Conservation (phyloP, 1,140 invertebrate species). For the Daktulosphaira vitifoliae region DNA sequence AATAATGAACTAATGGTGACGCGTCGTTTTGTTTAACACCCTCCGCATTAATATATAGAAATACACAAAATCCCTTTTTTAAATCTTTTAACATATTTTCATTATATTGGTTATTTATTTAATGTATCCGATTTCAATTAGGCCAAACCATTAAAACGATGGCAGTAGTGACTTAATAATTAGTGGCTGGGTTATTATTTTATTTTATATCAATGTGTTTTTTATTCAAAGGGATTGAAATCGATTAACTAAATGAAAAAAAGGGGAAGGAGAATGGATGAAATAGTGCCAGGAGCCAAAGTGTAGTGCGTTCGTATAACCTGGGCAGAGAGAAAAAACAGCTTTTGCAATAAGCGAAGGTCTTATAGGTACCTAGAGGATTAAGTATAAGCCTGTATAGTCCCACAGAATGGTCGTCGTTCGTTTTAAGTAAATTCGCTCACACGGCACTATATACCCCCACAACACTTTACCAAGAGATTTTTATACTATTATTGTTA, state of each 20-base stretch:
- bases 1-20: slow-evolving; percentile 31
- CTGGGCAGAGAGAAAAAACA: slow-evolving; percentile 6
- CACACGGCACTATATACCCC: background rate
- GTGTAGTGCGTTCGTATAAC: too few relatives aligned
- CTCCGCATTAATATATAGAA: slow-evolving; percentile 5
- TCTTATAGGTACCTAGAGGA: slow-evolving; percentile 20
- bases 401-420: slow-evolving; percentile 31
- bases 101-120: too few relatives aligned
- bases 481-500: slow-evolving; percentile 23
- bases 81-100: too few relatives aligned
- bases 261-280: background rate
- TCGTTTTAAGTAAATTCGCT: slow-evolving; percentile 32
- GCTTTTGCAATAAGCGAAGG: slow-evolving; percentile 28
- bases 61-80: slow-evolving; percentile 15
- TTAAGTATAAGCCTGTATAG: slow-evolving; percentile 19
- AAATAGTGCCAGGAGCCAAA: background rate
- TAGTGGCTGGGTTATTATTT: slow-evolving; percentile 11
- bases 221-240: slow-evolving; percentile 11
- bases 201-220: slow-evolving; percentile 11
- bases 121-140: slow-evolving; percentile 26
- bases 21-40: slow-evolving; percentile 33
- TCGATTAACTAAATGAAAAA: slow-evolving; percentile 33
- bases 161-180: slow-evolving; percentile 23
- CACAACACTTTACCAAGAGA: slow-evolving; percentile 26
- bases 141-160: background rate